Evolutionary conservation across 2,113 vertebrate species (phyloP).

Genomic region (Oreocharis arfaki): DNA sequence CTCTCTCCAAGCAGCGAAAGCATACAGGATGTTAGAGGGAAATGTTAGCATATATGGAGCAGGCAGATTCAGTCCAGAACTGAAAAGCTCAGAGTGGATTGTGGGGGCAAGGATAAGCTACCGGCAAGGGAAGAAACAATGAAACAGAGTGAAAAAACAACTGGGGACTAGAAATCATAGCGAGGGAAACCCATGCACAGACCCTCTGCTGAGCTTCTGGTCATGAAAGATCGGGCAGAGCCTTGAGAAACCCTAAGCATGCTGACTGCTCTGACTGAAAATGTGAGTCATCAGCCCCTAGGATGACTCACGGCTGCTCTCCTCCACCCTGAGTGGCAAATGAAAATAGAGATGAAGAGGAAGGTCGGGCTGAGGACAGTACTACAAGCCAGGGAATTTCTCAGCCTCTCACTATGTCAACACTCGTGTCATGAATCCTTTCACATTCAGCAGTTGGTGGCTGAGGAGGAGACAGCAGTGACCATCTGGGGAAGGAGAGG

Average conservation of each 20-base stretch:
- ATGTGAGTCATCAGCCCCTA: constrained; percentile 50
- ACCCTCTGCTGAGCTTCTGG: background rate
- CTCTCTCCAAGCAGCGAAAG: background rate
- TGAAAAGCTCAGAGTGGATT: background rate
- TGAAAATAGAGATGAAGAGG: constrained; percentile 47
- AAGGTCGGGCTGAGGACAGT: constrained; percentile 61
- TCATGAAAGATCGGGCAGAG: background rate
- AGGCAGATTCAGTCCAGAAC: background rate
- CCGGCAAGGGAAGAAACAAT: background rate
- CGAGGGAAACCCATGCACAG: background rate
- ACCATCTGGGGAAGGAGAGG: constrained; percentile 32
- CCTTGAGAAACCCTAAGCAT: background rate
- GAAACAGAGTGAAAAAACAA: background rate
- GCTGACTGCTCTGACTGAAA: background rate
- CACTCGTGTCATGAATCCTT: constrained; percentile 49
- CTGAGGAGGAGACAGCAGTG: constrained; percentile 22
- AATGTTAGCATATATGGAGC: background rate
- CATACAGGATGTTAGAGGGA: background rate
- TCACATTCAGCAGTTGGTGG: constrained; percentile 49
- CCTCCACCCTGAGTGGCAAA: background rate
- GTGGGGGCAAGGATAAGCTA: background rate
- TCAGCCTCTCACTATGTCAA: constrained; percentile 58
- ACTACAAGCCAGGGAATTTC: constrained; percentile 60
- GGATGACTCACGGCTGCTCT: constrained; percentile 22
- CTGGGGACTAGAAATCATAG: background rate